These are phyloP conservation scores for Papilio polytes DNA, from an alignment of 1,140 invertebrate genomes.

Conservation along the genomic window DNA sequence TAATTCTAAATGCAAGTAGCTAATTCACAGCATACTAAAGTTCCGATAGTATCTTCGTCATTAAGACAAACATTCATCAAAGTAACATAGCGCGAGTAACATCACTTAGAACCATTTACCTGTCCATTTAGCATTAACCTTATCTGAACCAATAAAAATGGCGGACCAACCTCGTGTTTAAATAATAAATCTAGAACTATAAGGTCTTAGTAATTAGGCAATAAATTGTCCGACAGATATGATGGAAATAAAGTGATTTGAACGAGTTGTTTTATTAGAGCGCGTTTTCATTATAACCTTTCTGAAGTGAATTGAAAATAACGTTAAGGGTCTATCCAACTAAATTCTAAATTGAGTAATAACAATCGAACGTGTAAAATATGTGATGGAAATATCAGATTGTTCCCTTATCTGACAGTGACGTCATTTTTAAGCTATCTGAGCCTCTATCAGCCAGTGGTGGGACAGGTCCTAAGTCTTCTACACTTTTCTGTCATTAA, in stretches of 20 bases:
- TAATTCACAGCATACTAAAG: neutral
- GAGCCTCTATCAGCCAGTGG: too few relatives aligned
- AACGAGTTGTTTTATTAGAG: conserved; percentile 1
- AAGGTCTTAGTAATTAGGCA: conserved; percentile 57
- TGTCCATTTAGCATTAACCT: conserved; percentile 56
- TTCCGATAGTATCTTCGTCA: conserved; percentile 33
- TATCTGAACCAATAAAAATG: conserved; percentile 60
- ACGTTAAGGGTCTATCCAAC: too few relatives aligned
- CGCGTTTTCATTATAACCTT: conserved; percentile 4
- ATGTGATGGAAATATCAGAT: too few relatives aligned
- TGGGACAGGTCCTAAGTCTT: too few relatives aligned
- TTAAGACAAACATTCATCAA: conserved; percentile 42
- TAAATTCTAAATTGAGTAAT: too few relatives aligned
- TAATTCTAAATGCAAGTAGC: conserved; percentile 8
- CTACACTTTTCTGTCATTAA: too few relatives aligned
- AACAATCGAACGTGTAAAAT: too few relatives aligned
- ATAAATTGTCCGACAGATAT: conserved; percentile 59
- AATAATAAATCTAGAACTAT: conserved; percentile 65
- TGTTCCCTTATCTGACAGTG: too few relatives aligned
- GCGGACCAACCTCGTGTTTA: conserved; percentile 46
- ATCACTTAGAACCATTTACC: conserved; percentile 41
- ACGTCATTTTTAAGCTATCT: too few relatives aligned
- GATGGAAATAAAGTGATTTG: conserved; percentile 51
- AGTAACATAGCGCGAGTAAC: conserved; percentile 40
- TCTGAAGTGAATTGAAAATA: neutral